Evolutionary conservation across 2,797 vertebrate genomes (phyloP).

Genomic region (Telmatherina bonti): DNA sequence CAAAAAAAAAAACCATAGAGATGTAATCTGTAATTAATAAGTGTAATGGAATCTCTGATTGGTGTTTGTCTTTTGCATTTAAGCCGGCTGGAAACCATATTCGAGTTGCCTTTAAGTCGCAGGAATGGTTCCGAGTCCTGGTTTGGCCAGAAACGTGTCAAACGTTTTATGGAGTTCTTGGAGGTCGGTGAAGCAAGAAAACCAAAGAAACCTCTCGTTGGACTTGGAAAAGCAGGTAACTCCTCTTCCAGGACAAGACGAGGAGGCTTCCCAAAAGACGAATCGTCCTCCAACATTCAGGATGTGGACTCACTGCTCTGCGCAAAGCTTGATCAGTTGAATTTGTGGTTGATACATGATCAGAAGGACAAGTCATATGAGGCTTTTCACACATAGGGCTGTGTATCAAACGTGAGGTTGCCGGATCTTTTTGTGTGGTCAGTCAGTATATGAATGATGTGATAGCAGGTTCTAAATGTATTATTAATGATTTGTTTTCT

Average conservation of each 20-base stretch:
- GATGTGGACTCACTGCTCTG: constrained; percentile 83
- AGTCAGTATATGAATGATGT: constrained; percentile 25
- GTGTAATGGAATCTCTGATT: background rate
- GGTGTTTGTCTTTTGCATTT: constrained; percentile 20
- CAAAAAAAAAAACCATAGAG: too few species aligned
- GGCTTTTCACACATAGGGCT: background rate
- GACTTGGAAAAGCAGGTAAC: constrained; percentile 61
- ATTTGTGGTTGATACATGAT: constrained; percentile 72
- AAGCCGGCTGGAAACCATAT: constrained; percentile 92
- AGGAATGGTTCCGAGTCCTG: constrained; percentile 86
- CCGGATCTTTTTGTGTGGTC: background rate
- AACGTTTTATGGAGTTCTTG: constrained; percentile 87
- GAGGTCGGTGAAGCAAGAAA: constrained; percentile 85
- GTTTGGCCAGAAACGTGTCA: constrained; percentile 87
- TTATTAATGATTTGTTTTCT: constrained; percentile 25
- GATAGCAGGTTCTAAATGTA: constrained; percentile 27
- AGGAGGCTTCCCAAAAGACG: constrained; percentile 67
- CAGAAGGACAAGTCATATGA: constrained; percentile 59
- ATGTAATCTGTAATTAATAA: too few species aligned
- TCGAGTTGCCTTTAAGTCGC: constrained; percentile 87
- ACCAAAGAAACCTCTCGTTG: constrained; percentile 76
- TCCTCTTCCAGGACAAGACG: constrained; percentile 72
- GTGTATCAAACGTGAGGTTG: background rate
- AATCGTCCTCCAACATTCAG: constrained; percentile 50
- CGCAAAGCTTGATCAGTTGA: constrained; percentile 81